Evolutionary conservation across 2,888 invertebrate species (phyloP).

Genomic region (Drosophila nr. fundita): DNA sequence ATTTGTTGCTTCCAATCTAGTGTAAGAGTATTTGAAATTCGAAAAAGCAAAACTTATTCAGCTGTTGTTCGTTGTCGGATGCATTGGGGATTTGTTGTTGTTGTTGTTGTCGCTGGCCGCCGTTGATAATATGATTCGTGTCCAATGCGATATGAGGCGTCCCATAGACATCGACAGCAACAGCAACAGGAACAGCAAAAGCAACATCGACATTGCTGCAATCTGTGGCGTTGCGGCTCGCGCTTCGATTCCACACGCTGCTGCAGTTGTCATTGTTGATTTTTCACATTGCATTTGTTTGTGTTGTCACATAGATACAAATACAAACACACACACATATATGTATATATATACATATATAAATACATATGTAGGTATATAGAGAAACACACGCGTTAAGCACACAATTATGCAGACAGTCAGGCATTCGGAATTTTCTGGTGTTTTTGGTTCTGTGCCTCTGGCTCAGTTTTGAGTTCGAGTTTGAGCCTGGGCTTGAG

Average conservation of each 20-base stretch:
- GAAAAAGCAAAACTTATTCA: background rate
- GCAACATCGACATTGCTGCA: slow-evolving; percentile 30
- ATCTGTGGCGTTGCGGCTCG: slow-evolving; percentile 52
- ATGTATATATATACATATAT: slow-evolving; percentile 7
- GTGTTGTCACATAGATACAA: slow-evolving; percentile 58
- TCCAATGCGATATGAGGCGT: slow-evolving; percentile 64
- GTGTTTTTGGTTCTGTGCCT: slow-evolving; percentile 1
- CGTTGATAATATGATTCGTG: slow-evolving; percentile 77
- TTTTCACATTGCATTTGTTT: slow-evolving; percentile 61
- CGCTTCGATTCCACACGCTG: slow-evolving; percentile 58
- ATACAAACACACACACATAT: slow-evolving; percentile 13
- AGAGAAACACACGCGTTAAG: slow-evolving; percentile 70
- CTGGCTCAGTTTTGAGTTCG: background rate
- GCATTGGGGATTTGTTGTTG: slow-evolving; percentile 51
- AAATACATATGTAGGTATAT: slow-evolving; percentile 23
- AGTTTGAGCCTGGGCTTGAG: background rate
- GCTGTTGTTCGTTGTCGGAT: slow-evolving; percentile 41
- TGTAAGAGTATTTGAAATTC: slow-evolving; percentile 28
- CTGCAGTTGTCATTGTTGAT: slow-evolving; percentile 51
- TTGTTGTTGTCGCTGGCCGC: slow-evolving; percentile 28
- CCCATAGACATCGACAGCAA: slow-evolving; percentile 43
- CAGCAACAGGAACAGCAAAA: background rate
- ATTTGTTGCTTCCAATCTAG: background rate
- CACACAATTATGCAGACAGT: slow-evolving; percentile 80
- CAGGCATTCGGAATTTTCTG: slow-evolving; percentile 75